Evolutionary conservation across 1,140 invertebrate species (phyloP), one percentile per base, ranked within the genome.

Genomic region (Caenorhabditis brenneri): DNA sequence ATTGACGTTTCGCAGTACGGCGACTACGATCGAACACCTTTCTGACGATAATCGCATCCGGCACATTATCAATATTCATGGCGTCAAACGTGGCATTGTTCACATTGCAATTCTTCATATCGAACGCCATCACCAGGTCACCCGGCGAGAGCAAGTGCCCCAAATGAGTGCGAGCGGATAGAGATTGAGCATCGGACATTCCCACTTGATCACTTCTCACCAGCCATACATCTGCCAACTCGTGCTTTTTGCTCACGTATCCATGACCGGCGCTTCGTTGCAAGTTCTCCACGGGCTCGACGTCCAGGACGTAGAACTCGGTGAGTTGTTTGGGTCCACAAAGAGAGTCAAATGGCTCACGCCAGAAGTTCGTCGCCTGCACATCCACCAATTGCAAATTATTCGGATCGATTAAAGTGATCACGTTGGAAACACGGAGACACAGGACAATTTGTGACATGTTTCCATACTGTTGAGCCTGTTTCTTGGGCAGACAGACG

Each of bases 221-320:
- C 2, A 99, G 93, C 95, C 96, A 99, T 31, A 96, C 94, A 92
- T 99, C 97, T 24, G 96, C 95, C 69, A 98, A 92, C 4, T 95
- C 93, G 92, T 99, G 96, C 93, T 95, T 95, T 22, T 93, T 93
- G 1, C 96, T 97, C 83, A 96, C 93, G 48, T 93, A 91, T 19
- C 96, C 96, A 93, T 97, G 96, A 0, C 96, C 95, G 15, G 82
- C 82, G 12, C 81, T 90, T 85, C 49, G 88, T 86, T 81, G 87
- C 27, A 86, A 87, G 84, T 97, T 94, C 90, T 95, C 94, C 48
- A 95, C 93, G 85, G 92, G 92, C 3, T 97, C 94, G 49, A 97
- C 94, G 90, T 99, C 95, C 94, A 99, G 97, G 0, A 99, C 95
- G 88, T 95, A 94, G 90, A 95, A 99, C 91, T 99, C 96, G 2